Conservation (phyloP, 1,140 invertebrate species). For the Mercenaria mercenaria region DNA sequence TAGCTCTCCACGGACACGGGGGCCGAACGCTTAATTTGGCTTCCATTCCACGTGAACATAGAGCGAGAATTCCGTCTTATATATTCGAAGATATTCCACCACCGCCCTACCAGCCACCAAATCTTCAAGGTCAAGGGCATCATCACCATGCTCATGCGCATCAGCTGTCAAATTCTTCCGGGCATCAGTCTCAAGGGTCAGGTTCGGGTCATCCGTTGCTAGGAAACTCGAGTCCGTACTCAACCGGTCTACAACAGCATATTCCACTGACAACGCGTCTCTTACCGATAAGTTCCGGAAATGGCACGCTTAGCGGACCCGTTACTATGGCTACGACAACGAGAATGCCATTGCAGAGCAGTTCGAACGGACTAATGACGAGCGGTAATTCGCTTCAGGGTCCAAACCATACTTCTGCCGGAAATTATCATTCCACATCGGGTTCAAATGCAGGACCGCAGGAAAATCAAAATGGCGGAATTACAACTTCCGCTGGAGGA, state of each 20-base stretch:
- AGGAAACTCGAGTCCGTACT: conserved; percentile 25
- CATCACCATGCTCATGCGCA: conserved; percentile 43
- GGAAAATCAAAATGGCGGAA: conserved; percentile 63
- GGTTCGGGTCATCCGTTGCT: conserved; percentile 55
- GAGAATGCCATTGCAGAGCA: conserved; percentile 39
- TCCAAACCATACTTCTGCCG: conserved; percentile 36
- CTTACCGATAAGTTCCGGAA: conserved; percentile 33
- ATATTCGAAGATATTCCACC: conserved; percentile 83
- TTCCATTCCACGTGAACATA: conserved; percentile 56
- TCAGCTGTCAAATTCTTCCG: conserved; percentile 33
- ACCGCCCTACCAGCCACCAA: conserved; percentile 81
- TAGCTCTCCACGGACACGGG: conserved; percentile 71
- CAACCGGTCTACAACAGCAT: conserved; percentile 48
- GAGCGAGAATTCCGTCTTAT: conserved; percentile 73
- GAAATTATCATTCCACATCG: conserved; percentile 42
- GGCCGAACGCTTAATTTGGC: conserved; percentile 66
- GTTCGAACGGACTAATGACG: conserved; percentile 10
- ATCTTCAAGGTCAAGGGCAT: conserved; percentile 47
- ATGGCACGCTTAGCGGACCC: conserved; percentile 16
- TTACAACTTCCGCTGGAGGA: conserved; percentile 58
- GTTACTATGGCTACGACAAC: conserved; percentile 54
- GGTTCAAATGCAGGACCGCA: conserved; percentile 7
- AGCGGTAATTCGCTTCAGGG: not conserved
- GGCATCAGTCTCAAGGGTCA: conserved; percentile 61
- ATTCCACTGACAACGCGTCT: conserved; percentile 38